These are phyloP conservation scores for Betta splendens DNA, from an alignment of 2,797 vertebrate species.

Conservation along the genomic window DNA sequence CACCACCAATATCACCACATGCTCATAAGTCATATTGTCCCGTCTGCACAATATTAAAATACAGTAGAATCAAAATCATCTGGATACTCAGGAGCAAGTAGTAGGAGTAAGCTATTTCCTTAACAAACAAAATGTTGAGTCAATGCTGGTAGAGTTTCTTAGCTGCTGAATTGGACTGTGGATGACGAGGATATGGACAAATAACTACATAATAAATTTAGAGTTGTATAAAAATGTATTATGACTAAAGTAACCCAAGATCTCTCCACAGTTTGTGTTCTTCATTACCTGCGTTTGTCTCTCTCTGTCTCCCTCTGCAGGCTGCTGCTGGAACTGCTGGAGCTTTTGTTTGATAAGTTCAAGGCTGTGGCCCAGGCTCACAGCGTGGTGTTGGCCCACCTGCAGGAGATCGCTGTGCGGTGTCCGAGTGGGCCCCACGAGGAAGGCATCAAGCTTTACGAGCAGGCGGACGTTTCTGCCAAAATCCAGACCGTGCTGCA, in stretches of 20 bases:
- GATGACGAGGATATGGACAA: neutral
- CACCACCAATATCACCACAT: neutral
- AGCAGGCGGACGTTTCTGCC: constrained; percentile 97
- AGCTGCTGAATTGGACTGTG: constrained; percentile 1
- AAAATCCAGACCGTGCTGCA: constrained; percentile 97
- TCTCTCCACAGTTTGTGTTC: too few relatives aligned
- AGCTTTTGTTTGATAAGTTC: constrained; percentile 96
- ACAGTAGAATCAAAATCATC: constrained; percentile 3
- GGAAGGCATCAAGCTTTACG: constrained; percentile 93
- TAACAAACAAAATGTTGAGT: constrained; percentile 18
- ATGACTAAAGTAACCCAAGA: neutral
- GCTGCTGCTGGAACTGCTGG: constrained; percentile 92
- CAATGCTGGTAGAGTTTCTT: too few relatives aligned
- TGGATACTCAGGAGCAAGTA: constrained; percentile 3
- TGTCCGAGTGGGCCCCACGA: constrained; percentile 81
- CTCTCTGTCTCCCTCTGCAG: constrained; percentile 80
- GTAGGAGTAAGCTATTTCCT: constrained; percentile 1
- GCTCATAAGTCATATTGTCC: neutral
- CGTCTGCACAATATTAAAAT: constrained; percentile 13
- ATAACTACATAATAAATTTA: constrained; percentile 4
- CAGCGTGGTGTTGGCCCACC: constrained; percentile 88
- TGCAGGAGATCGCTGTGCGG: constrained; percentile 86
- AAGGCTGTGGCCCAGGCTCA: constrained; percentile 94
- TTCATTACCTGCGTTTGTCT: neutral
- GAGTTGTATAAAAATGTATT: neutral